Evolutionary conservation across 2,797 vertebrate genomes (phyloP), one percentile per base, ranked within the genome.

Genomic region (Centropyge bicolor): DNA sequence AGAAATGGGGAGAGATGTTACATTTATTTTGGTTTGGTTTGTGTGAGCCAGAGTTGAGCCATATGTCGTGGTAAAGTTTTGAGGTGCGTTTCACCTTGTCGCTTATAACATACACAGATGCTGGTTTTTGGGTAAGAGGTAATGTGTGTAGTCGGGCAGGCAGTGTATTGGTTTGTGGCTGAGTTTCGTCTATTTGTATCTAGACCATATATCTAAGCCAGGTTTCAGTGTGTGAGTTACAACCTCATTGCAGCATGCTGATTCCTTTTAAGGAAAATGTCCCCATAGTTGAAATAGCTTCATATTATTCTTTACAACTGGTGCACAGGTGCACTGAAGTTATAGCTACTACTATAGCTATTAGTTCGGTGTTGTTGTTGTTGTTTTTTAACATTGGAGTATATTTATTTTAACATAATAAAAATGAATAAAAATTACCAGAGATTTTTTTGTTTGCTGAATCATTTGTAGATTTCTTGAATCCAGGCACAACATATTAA

Each of bases 111-210:
- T 19, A 35, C 5, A 22, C 48, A 45, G 27, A 35, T 69, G 52
- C 9, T 51, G 35, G 36, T 45, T 60, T 66, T 38, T 8, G 1
- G 2, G n/a, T 45, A 27, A 48, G 22, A 12, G 10, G 54, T 0
- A 6, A 46, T 0, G 1, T 66, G 4, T 48, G 22, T 17, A 12
- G 0, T n/a, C 2, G 3, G 6, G 3, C 16, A 48, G 46, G 0
- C 14, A 38, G 13, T 19, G 4, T 16, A 5, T 35, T 45, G 36
- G 36, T 68, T 49, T 51, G 13, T 55, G n/a, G 36, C 8, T 27
- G 13, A 56, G 1, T 35, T 48, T 35, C 19, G 5, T 13, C 5
- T 8, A 35, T 56, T 57, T 72, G 36, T 31, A 59, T 60, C 8
- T 43, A 10, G 13, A 20, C 5, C 3, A 24, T 24, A 41, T 60